Evolutionary conservation across 2,113 vertebrate genomes (phyloP).

Genomic region (Tamias sibiricus): DNA sequence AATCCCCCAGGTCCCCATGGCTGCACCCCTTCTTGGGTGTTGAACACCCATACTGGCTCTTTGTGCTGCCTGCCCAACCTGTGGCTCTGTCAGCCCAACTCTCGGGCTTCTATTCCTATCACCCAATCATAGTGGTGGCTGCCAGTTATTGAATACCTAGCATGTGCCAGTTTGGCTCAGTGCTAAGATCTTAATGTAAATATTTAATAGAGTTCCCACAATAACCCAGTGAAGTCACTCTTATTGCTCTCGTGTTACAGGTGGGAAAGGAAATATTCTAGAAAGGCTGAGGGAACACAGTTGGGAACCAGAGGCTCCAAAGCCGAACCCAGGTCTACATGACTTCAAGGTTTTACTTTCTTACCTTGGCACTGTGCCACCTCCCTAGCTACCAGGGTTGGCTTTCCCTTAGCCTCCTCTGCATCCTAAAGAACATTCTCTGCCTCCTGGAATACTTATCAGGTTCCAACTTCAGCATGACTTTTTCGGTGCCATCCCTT

Average conservation of each 20-base stretch:
- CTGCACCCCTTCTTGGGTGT: neutral
- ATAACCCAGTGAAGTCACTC: neutral
- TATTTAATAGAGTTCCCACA: neutral
- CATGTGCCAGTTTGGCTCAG: neutral
- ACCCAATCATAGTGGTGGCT: neutral
- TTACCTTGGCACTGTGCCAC: neutral
- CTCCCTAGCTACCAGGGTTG: neutral
- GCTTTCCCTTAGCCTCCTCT: neutral
- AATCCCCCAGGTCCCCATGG: accelerated
- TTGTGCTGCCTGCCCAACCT: accelerated
- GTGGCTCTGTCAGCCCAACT: neutral
- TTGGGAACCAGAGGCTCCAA: neutral
- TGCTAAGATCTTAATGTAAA: neutral
- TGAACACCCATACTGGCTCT: accelerated
- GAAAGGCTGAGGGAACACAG: neutral
- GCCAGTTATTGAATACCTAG: neutral
- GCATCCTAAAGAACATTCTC: neutral
- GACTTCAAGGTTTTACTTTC: no score
- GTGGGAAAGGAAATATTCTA: neutral
- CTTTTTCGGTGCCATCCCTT: neutral
- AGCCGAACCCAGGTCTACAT: neutral
- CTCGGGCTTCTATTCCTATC: neutral
- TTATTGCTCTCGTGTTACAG: neutral
- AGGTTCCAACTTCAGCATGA: neutral
- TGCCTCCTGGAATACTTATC: neutral